phyloP scores from a whole-genome alignment of 2,888 invertebrate genomes.

The Drosophila mercatorum region DNA sequence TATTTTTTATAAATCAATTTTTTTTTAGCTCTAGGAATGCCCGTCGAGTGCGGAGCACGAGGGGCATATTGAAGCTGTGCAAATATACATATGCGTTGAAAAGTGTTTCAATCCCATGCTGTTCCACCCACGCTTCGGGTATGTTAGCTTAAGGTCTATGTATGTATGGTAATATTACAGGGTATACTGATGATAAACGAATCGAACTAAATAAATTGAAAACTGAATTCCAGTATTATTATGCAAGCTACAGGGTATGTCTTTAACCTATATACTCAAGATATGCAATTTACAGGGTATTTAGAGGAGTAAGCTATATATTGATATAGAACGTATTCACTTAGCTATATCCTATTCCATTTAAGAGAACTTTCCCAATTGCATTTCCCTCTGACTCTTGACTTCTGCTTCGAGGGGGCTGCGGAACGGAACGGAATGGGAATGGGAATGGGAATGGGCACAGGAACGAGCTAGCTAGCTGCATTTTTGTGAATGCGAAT shows the following conservation, averaged over 20 bases:
- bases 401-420: background rate
- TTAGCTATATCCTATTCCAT: background rate
- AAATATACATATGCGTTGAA: constrained; percentile 8
- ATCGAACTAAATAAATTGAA: constrained; percentile 4
- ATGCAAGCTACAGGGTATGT: background rate
- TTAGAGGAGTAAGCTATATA: background rate
- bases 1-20: constrained; percentile 28
- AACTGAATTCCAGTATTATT: constrained; percentile 9
- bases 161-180: constrained; percentile 7
- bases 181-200: constrained; percentile 4
- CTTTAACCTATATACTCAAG: background rate
- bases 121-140: background rate
- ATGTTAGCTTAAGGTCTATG: background rate
- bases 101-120: background rate
- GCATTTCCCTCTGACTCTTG: constrained; percentile 18
- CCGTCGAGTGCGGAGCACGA: constrained; percentile 11
- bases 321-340: constrained; percentile 3
- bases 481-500: constrained; percentile 30
- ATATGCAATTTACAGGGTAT: background rate
- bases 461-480: constrained; percentile 13
- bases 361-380: constrained; percentile 11
- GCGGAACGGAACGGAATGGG: background rate
- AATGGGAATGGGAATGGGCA: background rate
- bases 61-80: constrained; percentile 24
- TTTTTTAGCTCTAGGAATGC: constrained; percentile 10